A percentile compares a stretch with the other conserved stretches of the same genome.
Evolutionary conservation across 2,113 vertebrate genomes (phyloP).

Genomic region (Falcunculus frontatus): DNA sequence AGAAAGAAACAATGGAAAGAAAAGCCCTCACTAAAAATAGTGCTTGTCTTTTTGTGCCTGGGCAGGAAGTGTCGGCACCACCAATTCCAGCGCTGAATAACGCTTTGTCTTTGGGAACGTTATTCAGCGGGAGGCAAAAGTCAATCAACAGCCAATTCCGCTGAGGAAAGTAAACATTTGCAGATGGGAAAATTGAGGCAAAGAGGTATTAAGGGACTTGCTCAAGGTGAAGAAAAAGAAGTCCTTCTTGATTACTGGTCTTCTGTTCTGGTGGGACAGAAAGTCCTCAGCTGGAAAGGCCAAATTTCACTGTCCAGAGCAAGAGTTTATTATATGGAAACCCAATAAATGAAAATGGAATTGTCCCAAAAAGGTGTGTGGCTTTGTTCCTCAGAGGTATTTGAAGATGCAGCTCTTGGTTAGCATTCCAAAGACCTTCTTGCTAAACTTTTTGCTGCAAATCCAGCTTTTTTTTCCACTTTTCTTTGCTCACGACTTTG

Average conservation of each 20-base stretch:
- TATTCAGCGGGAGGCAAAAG: conserved; percentile 17
- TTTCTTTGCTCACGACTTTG: background rate
- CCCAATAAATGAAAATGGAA: background rate
- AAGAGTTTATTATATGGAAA: background rate
- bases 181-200: conserved; percentile 9
- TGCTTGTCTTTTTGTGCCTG: conserved; percentile 16
- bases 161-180: conserved; percentile 38
- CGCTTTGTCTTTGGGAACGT: background rate
- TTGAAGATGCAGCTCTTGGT: background rate
- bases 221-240: background rate
- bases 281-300: background rate
- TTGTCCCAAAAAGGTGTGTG: background rate
- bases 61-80: conserved; percentile 43
- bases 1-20: conserved; percentile 40
- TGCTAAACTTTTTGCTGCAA: background rate
- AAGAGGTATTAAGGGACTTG: background rate
- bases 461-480: background rate
- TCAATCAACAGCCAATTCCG: background rate
- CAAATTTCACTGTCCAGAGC: background rate
- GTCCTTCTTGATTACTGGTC: background rate
- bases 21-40: conserved; percentile 42
- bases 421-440: background rate
- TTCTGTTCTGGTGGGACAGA: background rate
- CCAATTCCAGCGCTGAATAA: background rate
- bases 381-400: background rate